Evolutionary conservation across 2,888 invertebrate genomes (phyloP), one percentile per base, ranked within the genome.

Genomic region (Euphydryas editha): DNA sequence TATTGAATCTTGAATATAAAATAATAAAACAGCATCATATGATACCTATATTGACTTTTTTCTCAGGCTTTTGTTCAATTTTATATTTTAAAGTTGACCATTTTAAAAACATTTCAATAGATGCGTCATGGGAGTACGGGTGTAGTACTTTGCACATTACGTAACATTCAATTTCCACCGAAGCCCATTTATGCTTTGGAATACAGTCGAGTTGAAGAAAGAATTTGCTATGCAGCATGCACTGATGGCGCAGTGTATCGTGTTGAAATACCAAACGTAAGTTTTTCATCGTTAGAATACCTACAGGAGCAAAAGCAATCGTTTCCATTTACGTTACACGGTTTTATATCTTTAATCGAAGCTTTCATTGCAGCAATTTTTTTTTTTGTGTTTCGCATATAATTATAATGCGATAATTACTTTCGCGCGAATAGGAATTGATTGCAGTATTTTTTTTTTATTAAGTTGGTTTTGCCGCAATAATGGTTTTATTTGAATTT

Each of bases 91-190:
- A 7, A 7, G 5, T 36, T 36, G 10, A 13, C 13, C 11, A 39
- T 4, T 15, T 39, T n/a, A n/a, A 39, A 39, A 39, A 15, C 4
- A 39, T 58, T 68, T 59, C 67, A 64, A 10, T 70, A 92, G 92
- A 86, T 92, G 88, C 89, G 92, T 4, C 87, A 92, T 56, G 92
- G 92, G 7, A 78, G 76, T 36, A 90, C 90, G 1, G 92, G 92
- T 1, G 73, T 77, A 1, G 88, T 92, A 1, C 74, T 92, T 3
- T 80, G 79, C 54, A 92, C 91, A 0, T 76, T 92, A 0, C 83
- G 92, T 1, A 85, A 85, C 62, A 85, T 90, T 24, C 92, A 92
- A 79, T 92, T 90, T 65, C 92, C 92, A 0, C 87, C 88, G 0
- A 90, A 85, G 67, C 90, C 92, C 0, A 74, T 92, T 2, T 88